Evolutionary conservation across 2,113 vertebrate species (phyloP), one percentile per base, ranked within the genome.

Genomic region (Eudyptes chrysolophus): DNA sequence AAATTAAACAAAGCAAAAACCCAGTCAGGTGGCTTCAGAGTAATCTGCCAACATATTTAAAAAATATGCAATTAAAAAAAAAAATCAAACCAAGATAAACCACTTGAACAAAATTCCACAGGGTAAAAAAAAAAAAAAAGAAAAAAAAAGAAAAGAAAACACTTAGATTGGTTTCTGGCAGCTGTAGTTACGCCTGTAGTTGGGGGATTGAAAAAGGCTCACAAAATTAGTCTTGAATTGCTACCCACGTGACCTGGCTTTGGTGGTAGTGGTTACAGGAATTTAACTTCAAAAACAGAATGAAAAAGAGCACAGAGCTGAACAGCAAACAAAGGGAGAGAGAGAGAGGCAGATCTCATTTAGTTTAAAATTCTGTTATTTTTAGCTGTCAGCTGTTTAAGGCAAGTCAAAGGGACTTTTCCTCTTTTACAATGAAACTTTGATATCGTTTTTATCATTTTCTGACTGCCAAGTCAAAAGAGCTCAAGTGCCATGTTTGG

Each of bases 171-270:
- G 85, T 96, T 87, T 49, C 40, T 83, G 52, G 66, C 51, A 88
- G 54, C 44, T 0, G 1, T 40, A 69, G 44, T 85, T 84, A 87
- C 0, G 7, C 7, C 32, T 82, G 60, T 27, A 62, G 38, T 4
- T 71, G 62, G 7, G 11, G 40, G 20, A 80, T 2, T 77, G 76
- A 76, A 69, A 89, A 88, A 84, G 24, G 1, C 54, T 92, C 51
- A 36, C 52, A 84, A 79, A 95, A 97, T 93, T 51, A 74, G 65
- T 78, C 88, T 89, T 76, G 72, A 95, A 92, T 78, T 83, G 51
- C 78, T 94, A 10, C 55, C 58, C 84, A 96, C 8, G 9, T 95
- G 94, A 86, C 32, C 52, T 74, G 54, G 66, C 82, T 87, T 70
- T 89, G 36, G 49, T 52, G 36, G 69, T 10, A 69, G 58, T 9